phyloP scores from a whole-genome alignment of 2,888 invertebrate genomes.

The Apodemia duryi region DNA sequence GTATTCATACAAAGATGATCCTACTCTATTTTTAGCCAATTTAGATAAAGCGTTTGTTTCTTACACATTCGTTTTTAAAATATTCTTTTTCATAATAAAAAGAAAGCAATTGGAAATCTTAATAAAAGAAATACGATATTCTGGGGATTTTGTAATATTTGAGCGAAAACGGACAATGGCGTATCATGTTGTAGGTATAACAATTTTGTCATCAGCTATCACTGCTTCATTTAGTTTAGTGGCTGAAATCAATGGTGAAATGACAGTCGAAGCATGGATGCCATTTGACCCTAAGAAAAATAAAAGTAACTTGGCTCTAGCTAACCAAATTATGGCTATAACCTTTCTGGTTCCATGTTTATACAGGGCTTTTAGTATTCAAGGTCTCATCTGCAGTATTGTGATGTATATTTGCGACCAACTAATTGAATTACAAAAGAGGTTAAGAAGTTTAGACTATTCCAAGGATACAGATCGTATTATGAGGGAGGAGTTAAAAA shows the following conservation, averaged over 20 bases:
- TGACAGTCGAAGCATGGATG: slow-evolving; percentile 58
- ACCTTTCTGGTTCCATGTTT: slow-evolving; percentile 43
- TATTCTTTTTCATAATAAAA: slow-evolving; percentile 44
- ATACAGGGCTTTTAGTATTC: slow-evolving; percentile 52
- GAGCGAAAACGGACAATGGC: slow-evolving; percentile 46
- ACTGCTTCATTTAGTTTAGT: slow-evolving; percentile 41
- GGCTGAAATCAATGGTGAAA: slow-evolving; percentile 45
- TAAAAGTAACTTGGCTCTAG: slow-evolving; percentile 41
- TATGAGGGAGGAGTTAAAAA: slow-evolving; percentile 43
- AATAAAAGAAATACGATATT: slow-evolving; percentile 47
- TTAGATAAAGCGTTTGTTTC: slow-evolving; percentile 51
- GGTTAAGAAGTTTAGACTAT: slow-evolving; percentile 43
- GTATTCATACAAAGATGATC: slow-evolving; percentile 40
- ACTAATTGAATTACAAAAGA: slow-evolving; percentile 46
- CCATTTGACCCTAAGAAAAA: slow-evolving; percentile 54
- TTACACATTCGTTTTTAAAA: slow-evolving; percentile 54
- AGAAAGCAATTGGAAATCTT: slow-evolving; percentile 43
- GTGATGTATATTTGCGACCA: slow-evolving; percentile 63
- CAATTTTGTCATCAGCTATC: slow-evolving; percentile 36
- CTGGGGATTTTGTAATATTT: slow-evolving; percentile 49
- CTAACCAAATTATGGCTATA: slow-evolving; percentile 42
- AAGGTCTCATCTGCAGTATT: slow-evolving; percentile 57
- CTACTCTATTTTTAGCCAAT: slow-evolving; percentile 43
- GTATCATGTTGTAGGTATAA: slow-evolving; percentile 39
- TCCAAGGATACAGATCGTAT: slow-evolving; percentile 35